These are phyloP conservation scores for Homarus americanus DNA, from an alignment of 1,140 invertebrate genomes.

Conservation along the genomic window DNA sequence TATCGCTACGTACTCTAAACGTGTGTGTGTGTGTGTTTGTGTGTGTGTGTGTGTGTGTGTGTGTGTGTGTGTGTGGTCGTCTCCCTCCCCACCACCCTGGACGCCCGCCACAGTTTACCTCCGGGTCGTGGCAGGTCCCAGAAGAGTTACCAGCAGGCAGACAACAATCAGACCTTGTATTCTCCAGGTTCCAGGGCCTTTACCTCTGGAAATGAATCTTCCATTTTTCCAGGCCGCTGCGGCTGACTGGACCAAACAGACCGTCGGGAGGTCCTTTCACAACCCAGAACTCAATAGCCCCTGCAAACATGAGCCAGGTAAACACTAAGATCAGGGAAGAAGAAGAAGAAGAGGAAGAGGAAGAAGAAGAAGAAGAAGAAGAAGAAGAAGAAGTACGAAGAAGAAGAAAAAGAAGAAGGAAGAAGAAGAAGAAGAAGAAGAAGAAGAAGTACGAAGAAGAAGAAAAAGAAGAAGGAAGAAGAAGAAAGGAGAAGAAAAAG, in stretches of 20 bases:
- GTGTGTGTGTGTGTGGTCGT: too few species aligned
- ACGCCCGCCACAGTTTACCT: constrained; percentile 32
- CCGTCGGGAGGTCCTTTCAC: constrained; percentile 31
- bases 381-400: not conserved
- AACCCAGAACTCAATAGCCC: constrained; percentile 38
- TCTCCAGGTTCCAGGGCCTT: constrained; percentile 27
- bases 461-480: not conserved
- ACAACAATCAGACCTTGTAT: constrained; percentile 49
- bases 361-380: not conserved
- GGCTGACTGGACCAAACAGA: constrained; percentile 35
- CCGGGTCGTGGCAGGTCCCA: not conserved
- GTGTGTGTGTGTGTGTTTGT: too few species aligned
- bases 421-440: too few species aligned
- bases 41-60: too few species aligned
- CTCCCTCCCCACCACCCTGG: too few species aligned
- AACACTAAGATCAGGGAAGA: not conserved
- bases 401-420: too few species aligned
- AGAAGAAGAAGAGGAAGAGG: not conserved
- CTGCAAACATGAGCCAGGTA: constrained; percentile 30
- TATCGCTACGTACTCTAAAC: too few species aligned
- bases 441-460: not conserved
- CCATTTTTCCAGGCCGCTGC: constrained; percentile 37
- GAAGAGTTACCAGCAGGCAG: not conserved
- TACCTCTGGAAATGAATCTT: constrained; percentile 46
- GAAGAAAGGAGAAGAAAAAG: not conserved